Percentiles rank a stretch among this genome's conserved stretches.
Conservation (phyloP, 1,140 invertebrate genomes). For the Dysdera silvatica region DNA sequence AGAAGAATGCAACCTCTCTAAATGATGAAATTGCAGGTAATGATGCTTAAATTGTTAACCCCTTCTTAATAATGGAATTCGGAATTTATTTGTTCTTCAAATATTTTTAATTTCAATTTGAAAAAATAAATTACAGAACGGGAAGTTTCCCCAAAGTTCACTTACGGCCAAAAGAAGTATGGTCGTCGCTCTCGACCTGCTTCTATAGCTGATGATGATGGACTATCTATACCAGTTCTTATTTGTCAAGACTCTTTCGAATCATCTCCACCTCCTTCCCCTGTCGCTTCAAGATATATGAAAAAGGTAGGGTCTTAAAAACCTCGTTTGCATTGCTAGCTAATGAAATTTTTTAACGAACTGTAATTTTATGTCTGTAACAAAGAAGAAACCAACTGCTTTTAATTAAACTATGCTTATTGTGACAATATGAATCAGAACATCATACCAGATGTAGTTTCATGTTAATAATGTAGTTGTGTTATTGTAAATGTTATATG, state of each 20-base stretch:
- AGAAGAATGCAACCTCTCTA: background rate
- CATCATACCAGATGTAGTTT: too few species aligned
- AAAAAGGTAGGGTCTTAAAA: background rate
- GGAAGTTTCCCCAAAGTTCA: constrained; percentile 62
- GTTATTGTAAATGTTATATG: too few species aligned
- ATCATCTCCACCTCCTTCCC: background rate
- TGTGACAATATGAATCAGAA: too few species aligned
- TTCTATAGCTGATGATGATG: constrained; percentile 35
- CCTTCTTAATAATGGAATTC: too few species aligned
- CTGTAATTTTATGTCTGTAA: too few species aligned
- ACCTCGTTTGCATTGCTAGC: background rate
- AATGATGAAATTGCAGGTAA: constrained; percentile 17
- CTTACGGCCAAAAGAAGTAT: constrained; percentile 67
- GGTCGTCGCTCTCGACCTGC: constrained; percentile 58
- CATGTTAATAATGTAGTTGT: too few species aligned
- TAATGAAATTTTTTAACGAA: background rate
- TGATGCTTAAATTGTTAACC: background rate
- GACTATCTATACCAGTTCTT: background rate
- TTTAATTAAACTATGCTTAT: too few species aligned
- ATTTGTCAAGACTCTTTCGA: constrained; percentile 13
- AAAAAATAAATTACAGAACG: too few species aligned
- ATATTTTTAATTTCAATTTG: too few species aligned
- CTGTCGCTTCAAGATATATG: background rate
- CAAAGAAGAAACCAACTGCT: too few species aligned
- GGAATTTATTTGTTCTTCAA: background rate